Conservation (phyloP, 64 coral and sea anemone genomes). For the Montipora sp. region DNA sequence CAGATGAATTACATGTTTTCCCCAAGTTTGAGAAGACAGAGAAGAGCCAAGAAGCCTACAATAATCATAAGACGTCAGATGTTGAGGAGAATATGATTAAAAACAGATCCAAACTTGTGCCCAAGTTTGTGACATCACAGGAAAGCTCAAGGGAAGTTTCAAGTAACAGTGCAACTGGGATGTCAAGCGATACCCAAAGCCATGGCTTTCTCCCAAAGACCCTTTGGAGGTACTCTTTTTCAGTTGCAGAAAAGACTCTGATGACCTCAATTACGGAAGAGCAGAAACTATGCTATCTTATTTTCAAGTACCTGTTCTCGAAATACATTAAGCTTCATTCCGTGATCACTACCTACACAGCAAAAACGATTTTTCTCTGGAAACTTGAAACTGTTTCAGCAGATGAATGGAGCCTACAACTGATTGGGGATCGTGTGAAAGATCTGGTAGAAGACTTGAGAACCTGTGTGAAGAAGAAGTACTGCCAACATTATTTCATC, state of each 20-base stretch:
- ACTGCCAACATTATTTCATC: conserved; percentile 55
- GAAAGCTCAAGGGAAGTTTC: background rate
- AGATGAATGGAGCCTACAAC: conserved; percentile 34
- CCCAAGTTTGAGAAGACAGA: background rate
- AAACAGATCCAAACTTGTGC: too few relatives aligned
- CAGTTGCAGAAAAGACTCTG: conserved; percentile 57
- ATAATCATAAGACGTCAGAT: too few relatives aligned
- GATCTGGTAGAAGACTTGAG: conserved; percentile 52
- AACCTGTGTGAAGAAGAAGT: conserved; percentile 41
- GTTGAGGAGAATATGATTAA: too few relatives aligned
- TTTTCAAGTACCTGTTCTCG: conserved; percentile 62
- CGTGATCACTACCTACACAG: conserved; percentile 54
- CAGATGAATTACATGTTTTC: too few relatives aligned
- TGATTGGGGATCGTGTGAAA: conserved; percentile 57
- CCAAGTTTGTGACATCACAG: background rate
- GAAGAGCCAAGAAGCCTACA: background rate
- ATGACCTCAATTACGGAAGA: conserved; percentile 70
- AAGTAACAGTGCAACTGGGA: background rate
- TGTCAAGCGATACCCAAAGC: background rate
- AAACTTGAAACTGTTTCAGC: conserved; percentile 39
- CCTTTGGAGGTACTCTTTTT: conserved; percentile 60
- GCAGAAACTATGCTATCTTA: conserved; percentile 63
- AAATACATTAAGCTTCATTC: conserved; percentile 43
- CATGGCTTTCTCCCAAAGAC: background rate
- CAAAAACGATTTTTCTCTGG: conserved; percentile 67